Conservation (phyloP, 2,113 vertebrate species). For the Rhagologus leucostigma region DNA sequence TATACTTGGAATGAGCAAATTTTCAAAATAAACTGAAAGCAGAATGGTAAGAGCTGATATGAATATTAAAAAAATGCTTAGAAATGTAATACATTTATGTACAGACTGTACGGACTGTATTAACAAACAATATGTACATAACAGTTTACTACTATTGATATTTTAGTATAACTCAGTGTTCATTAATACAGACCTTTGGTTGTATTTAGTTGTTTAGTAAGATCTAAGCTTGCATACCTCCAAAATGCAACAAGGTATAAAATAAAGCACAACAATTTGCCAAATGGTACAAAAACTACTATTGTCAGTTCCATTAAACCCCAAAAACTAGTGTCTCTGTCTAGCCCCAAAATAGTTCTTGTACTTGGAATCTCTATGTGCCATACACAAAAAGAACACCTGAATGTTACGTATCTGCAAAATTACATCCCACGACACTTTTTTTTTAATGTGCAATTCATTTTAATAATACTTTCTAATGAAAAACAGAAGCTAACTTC, state of each 20-base stretch:
- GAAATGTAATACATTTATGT: slow-evolving; percentile 79
- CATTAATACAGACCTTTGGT: slow-evolving; percentile 76
- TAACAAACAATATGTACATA: slow-evolving; percentile 78
- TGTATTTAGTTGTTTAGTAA: slow-evolving; percentile 61
- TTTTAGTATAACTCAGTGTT: slow-evolving; percentile 66
- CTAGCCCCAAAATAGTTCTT: slow-evolving; percentile 74
- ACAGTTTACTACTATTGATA: slow-evolving; percentile 45
- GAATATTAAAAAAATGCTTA: slow-evolving; percentile 77
- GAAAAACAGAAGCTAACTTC: slow-evolving; percentile 56
- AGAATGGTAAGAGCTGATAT: slow-evolving; percentile 66
- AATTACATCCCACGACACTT: slow-evolving; percentile 61
- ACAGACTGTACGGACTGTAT: slow-evolving; percentile 66
- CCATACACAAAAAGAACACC: slow-evolving; percentile 66
- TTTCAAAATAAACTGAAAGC: slow-evolving; percentile 74
- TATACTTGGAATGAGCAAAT: slow-evolving; percentile 67
- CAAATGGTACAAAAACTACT: slow-evolving; percentile 73
- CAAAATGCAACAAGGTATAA: slow-evolving; percentile 67
- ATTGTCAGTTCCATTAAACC: slow-evolving; percentile 60
- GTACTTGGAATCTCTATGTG: slow-evolving; percentile 69
- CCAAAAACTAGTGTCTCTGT: slow-evolving; percentile 73
- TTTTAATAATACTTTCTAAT: slow-evolving; percentile 54
- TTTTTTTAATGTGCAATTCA: slow-evolving; percentile 63
- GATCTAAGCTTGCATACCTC: slow-evolving; percentile 54
- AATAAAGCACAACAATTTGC: slow-evolving; percentile 64
- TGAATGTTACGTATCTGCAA: slow-evolving; percentile 69